Percentiles rank a stretch among this genome's conserved stretches.
Evolutionary conservation across 2,888 invertebrate species (phyloP).

Genomic region (Aleiodes testaceus): DNA sequence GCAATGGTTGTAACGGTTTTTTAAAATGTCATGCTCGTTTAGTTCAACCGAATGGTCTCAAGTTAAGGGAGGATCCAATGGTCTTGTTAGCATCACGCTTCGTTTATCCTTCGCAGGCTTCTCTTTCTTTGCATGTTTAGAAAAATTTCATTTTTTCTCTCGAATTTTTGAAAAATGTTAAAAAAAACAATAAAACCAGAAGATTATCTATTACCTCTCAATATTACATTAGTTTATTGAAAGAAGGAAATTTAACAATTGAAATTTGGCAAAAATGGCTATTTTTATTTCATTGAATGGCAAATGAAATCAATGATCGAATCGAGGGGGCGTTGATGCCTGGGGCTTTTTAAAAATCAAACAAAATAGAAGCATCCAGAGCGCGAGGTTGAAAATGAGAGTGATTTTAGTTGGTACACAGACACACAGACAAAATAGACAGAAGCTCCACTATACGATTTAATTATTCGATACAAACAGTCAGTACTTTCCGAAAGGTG

Average conservation of each 20-base stretch:
- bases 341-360: not conserved
- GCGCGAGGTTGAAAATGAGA: not conserved
- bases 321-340: not conserved
- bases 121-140: constrained; percentile 19
- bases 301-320: not conserved
- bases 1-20: constrained; percentile 55
- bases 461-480: constrained; percentile 49
- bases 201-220: not conserved
- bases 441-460: constrained; percentile 44
- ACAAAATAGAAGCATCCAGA: not conserved
- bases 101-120: constrained; percentile 56
- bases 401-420: not conserved
- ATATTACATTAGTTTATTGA: not conserved
- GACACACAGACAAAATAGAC: constrained; percentile 4
- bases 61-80: constrained; percentile 61
- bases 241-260: not conserved
- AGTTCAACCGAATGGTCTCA: constrained; percentile 64
- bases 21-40: constrained; percentile 71
- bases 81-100: constrained; percentile 71
- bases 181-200: not conserved
- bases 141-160: not conserved
- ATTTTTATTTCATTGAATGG: not conserved
- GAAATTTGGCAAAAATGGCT: not conserved
- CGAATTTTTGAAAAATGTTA: not conserved
- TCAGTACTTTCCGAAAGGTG: constrained; percentile 58